A percentile compares a stretch with the other conserved stretches of the same genome.
phyloP scores from a whole-genome alignment of 2,113 vertebrate species.

The Chinchilla lanigera region DNA sequence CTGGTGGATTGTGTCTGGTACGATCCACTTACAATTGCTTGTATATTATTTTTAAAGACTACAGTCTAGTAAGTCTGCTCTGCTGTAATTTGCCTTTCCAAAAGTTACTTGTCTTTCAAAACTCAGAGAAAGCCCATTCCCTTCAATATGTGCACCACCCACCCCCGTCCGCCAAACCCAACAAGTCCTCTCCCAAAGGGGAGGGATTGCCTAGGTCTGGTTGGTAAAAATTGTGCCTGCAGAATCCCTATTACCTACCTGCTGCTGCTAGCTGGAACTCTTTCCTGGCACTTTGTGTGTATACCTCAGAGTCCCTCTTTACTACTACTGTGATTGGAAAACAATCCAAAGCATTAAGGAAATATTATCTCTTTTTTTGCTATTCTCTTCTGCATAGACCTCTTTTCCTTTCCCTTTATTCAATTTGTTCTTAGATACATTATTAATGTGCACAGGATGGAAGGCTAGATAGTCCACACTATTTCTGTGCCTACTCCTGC shows the following conservation, averaged over 20 bases:
- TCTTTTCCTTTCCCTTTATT: neutral
- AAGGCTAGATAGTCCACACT: neutral
- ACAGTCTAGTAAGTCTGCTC: neutral
- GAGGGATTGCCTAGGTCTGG: accelerated
- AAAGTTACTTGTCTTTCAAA: neutral
- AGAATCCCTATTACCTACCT: neutral
- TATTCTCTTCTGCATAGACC: neutral
- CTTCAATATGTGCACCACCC: neutral
- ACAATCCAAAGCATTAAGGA: neutral
- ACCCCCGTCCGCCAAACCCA: neutral
- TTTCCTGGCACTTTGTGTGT: neutral
- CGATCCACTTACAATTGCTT: neutral
- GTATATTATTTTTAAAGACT: neutral
- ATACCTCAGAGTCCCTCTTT: neutral
- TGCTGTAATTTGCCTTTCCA: neutral
- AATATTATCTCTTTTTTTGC: neutral
- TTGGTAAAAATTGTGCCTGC: neutral
- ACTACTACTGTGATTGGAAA: neutral
- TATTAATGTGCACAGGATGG: neutral
- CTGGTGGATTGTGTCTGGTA: neutral
- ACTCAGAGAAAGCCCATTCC: neutral
- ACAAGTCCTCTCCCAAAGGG: neutral
- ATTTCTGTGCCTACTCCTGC: neutral
- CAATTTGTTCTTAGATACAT: neutral
- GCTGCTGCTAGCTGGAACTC: neutral